Percentiles rank a stretch among this genome's conserved stretches.
Conservation (phyloP, 2,113 vertebrate species). For the Symphodus melops region DNA sequence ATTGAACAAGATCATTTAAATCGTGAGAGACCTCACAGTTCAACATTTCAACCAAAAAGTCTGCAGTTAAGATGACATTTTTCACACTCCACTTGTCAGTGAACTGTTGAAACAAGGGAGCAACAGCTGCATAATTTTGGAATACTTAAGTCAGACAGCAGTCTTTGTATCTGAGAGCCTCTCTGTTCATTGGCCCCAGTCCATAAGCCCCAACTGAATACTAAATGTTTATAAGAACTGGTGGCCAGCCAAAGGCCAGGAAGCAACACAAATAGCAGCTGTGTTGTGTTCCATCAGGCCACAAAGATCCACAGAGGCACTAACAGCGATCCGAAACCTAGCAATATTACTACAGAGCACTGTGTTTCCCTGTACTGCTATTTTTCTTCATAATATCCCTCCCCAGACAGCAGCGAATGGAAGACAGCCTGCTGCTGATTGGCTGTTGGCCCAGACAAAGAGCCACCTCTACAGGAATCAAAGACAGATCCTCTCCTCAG, state of each 20-base stretch:
- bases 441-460: constrained; percentile 63
- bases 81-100: too few relatives aligned
- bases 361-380: constrained; percentile 25
- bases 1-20: too few relatives aligned
- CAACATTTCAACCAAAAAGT: too few relatives aligned
- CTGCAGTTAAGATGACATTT: too few relatives aligned
- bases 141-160: not conserved
- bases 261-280: constrained; percentile 60
- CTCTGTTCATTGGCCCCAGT: constrained; percentile 44
- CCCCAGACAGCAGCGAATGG: constrained; percentile 67
- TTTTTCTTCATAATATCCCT: constrained; percentile 74
- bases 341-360: constrained; percentile 17
- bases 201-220: constrained; percentile 56
- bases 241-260: constrained; percentile 52
- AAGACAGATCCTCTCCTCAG: not conserved
- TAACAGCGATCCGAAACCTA: constrained; percentile 28
- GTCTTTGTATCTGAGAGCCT: constrained; percentile 31
- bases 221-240: constrained; percentile 53
- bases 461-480: constrained; percentile 23
- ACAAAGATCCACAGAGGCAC: constrained; percentile 44
- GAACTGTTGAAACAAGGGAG: too few relatives aligned
- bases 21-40: too few relatives aligned
- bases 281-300: constrained; percentile 42
- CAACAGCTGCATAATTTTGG: too few relatives aligned
- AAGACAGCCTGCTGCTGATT: constrained; percentile 74